phyloP scores from a whole-genome alignment of 2,797 vertebrate species.

The Pangasius krempfi region DNA sequence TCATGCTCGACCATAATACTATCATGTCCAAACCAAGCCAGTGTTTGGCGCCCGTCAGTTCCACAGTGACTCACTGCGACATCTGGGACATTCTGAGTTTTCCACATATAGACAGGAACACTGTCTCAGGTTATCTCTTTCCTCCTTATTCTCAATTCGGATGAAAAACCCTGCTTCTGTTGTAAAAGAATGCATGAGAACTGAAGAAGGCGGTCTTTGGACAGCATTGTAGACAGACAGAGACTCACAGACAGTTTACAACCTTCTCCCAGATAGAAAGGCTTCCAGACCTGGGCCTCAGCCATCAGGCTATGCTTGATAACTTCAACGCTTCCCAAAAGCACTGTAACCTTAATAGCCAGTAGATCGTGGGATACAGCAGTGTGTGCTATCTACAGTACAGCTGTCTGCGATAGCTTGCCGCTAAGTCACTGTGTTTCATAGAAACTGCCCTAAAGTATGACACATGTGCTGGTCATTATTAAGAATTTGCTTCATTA shows the following conservation, averaged over 20 bases:
- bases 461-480: constrained; percentile 33
- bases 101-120: constrained; percentile 4
- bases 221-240: neutral
- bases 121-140: constrained; percentile 22
- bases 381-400: constrained; percentile 15
- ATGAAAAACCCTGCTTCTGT: neutral
- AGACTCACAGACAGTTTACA: constrained; percentile 29
- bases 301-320: constrained; percentile 47
- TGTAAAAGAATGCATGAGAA: constrained; percentile 42
- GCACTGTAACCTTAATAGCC: constrained; percentile 44
- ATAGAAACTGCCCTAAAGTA: constrained; percentile 21
- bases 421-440: constrained; percentile 2
- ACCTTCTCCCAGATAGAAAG: constrained; percentile 22
- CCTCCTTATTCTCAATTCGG: neutral
- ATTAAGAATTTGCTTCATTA: constrained; percentile 28
- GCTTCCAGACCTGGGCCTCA: constrained; percentile 37
- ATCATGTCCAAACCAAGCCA: neutral
- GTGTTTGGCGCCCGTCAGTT: constrained; percentile 1
- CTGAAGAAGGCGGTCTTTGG: constrained; percentile 21
- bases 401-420: constrained; percentile 14
- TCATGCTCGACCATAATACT: no score
- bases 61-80: neutral
- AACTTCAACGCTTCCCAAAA: constrained; percentile 46
- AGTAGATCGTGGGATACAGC: constrained; percentile 43
- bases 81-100: neutral